Base-by-base conservation (phyloP, 2,113 vertebrate species). In the Macaca nemestrina region DNA sequence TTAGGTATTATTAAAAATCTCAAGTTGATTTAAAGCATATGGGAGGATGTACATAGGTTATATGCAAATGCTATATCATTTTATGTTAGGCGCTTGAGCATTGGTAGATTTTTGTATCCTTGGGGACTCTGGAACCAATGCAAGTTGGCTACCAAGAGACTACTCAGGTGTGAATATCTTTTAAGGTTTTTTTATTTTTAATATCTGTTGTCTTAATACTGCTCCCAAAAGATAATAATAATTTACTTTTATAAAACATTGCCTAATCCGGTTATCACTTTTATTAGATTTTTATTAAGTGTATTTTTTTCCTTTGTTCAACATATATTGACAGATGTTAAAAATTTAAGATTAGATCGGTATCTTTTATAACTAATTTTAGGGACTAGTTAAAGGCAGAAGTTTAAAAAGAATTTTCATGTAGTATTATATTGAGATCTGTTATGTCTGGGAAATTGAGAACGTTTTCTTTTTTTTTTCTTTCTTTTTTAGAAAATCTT, bases 401-500 rank as follows among this genome's bases (percentile, higher is more conserved):
- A 70, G 64, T 68, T 96, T 61, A 64, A 75, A 76, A 94, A 72
- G 20, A 87, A 55, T 68, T 92, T 94, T 85, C 20, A 64, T 38
- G 17, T 0, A 68, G 30, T 59, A 32, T 82, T 93, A 25, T 68
- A n/a, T 82, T 93, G 30, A 78, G 6, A 64, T 61, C 40, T 81
- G 2, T 96, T 88, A 18, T 32, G 64, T 50, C 9, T 94, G 35
- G 55, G 0, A 8, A 96, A 45, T 30, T 93, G 81, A 85, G 9
- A 81, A 88, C 57, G 50, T 0, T 40, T 45, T 40, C 6, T 75
- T 40, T 32, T 61, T 30, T 64, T 73, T 64, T 30, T 25, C 10
- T 68, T 68, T 90, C 32, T 50, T 89, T 48, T 80, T 75, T 30
- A 83, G 32, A 96, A 92, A 93, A 81, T 88, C 5, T 95, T 82